Percentiles rank a stretch among this genome's conserved stretches.
These are phyloP conservation scores for Coregonus sp. DNA, from an alignment of 2,797 vertebrate species.

Conservation along the genomic window DNA sequence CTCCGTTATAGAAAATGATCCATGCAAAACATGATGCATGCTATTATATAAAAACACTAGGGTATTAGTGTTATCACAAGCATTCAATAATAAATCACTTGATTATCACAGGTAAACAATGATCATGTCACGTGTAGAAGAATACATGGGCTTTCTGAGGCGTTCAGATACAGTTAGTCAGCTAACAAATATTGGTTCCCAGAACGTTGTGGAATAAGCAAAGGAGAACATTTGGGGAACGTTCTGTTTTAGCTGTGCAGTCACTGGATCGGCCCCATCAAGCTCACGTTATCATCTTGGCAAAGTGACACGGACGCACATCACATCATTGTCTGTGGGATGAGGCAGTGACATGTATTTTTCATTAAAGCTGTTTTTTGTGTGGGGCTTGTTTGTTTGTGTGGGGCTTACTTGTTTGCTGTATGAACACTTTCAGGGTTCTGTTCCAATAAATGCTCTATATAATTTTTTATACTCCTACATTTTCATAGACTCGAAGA, in stretches of 20 bases:
- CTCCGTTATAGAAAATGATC: slow-evolving; percentile 42
- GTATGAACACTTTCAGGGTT: neutral
- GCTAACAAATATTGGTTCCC: neutral
- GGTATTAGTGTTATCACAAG: slow-evolving; percentile 55
- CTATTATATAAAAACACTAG: slow-evolving; percentile 30
- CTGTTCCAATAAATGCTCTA: slow-evolving; percentile 49
- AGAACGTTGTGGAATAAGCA: neutral
- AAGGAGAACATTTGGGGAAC: neutral
- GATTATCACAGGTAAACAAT: slow-evolving; percentile 49
- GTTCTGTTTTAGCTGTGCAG: neutral
- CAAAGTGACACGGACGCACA: slow-evolving; percentile 36
- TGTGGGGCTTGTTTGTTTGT: neutral
- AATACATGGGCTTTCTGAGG: slow-evolving; percentile 28
- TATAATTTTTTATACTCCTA: slow-evolving; percentile 49
- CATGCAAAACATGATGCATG: slow-evolving; percentile 68
- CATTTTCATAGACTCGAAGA: slow-evolving; percentile 14
- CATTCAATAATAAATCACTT: slow-evolving; percentile 58
- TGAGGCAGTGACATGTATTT: slow-evolving; percentile 49
- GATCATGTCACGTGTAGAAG: slow-evolving; percentile 37
- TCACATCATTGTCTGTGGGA: slow-evolving; percentile 32
- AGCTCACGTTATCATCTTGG: slow-evolving; percentile 30
- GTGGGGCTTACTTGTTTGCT: neutral
- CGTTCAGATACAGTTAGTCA: slow-evolving; percentile 3
- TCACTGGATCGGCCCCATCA: slow-evolving; percentile 33
- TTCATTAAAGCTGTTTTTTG: slow-evolving; percentile 24